Base-by-base conservation (phyloP, 2,797 vertebrate genomes). In the Enteromius anoplus region DNA sequence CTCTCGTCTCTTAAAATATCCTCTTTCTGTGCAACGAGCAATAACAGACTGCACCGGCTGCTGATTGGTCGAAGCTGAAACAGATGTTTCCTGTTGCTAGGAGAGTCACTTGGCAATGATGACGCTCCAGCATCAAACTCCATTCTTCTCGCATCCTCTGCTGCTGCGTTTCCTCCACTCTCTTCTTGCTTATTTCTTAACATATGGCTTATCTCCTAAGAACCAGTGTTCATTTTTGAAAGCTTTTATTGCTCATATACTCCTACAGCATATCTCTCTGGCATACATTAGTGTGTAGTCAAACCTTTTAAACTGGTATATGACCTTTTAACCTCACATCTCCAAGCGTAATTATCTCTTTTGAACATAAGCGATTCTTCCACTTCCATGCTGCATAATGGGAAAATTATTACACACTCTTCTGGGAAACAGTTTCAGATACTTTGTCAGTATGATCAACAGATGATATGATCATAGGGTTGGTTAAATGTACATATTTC, bases 11-110 rank as follows among this genome's bases (percentile, higher is more conserved):
- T 90, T 93, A 84, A 93, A 93, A 93, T 91, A 92, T 92, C 88
- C 76, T 60, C 85, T 86, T 87, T 89, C 89, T 86, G 88, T 23
- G 89, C 91, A 83, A 87, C 86, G 82, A 85, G 87, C 88, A 85
- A 87, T 86, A 75, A 78, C 88, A 85, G 70, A 86, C 32, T 81
- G 58, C 32, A 47, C 75, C 78, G 81, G 86, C 84, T 78, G 88
- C 94, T 92, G 92, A 98, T 97, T 98, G 97, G 97, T 95, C 94
- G 94, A 88, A 88, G 76, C 89, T 78, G 95, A 95, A 96, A 95
- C 95, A 95, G 96, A 95, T 96, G 96, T 94, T 96, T 94, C 91
- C 88, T 92, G 97, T 99, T 97, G 96, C 97, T 96, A 97, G 94
- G 96, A 94, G 95, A 93, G 96, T 92, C 95, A 94, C 96, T 94